These are phyloP conservation scores for Phalloptychus januarius DNA, from an alignment of 2,797 vertebrate genomes.

Conservation along the genomic window DNA sequence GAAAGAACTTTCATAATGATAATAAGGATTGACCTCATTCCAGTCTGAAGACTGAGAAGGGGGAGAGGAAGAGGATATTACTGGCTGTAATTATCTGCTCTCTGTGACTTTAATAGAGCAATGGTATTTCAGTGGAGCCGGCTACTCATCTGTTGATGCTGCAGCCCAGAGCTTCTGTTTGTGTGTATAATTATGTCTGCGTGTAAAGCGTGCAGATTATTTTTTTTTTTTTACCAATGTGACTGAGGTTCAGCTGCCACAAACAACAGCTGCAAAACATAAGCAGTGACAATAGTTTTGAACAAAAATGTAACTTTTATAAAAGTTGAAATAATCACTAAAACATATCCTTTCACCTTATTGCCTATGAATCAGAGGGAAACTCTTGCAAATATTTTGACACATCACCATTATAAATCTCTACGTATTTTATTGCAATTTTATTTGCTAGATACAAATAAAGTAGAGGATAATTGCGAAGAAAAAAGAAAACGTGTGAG, in stretches of 20 bases:
- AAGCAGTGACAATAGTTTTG: conserved; percentile 8
- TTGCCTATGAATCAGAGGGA: not conserved
- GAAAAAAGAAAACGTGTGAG: not conserved
- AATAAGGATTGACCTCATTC: conserved; percentile 61
- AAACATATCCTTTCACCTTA: not conserved
- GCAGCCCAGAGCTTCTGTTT: not conserved
- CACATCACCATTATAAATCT: not conserved
- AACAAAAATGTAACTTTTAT: not conserved
- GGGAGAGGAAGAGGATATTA: conserved; percentile 25
- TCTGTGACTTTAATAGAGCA: conserved; percentile 33
- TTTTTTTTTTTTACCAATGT: conserved; percentile 11
- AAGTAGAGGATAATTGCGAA: not conserved
- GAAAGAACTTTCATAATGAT: conserved; percentile 43
- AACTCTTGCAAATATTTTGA: not conserved
- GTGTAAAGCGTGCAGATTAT: not conserved
- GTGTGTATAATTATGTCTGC: conserved; percentile 12
- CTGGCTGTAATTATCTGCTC: conserved; percentile 32
- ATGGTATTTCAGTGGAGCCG: conserved; percentile 15
- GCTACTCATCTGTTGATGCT: conserved; percentile 18
- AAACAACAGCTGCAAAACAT: conserved; percentile 16
- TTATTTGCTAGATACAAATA: not conserved
- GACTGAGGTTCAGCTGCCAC: not conserved
- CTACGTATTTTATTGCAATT: not conserved
- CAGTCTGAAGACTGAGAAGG: conserved; percentile 14
- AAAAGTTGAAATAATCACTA: conserved; percentile 2